A percentile compares a stretch with the other conserved stretches of the same genome.
Evolutionary conservation across 2,113 vertebrate species (phyloP).

Genomic region (Trogon surrucura): DNA sequence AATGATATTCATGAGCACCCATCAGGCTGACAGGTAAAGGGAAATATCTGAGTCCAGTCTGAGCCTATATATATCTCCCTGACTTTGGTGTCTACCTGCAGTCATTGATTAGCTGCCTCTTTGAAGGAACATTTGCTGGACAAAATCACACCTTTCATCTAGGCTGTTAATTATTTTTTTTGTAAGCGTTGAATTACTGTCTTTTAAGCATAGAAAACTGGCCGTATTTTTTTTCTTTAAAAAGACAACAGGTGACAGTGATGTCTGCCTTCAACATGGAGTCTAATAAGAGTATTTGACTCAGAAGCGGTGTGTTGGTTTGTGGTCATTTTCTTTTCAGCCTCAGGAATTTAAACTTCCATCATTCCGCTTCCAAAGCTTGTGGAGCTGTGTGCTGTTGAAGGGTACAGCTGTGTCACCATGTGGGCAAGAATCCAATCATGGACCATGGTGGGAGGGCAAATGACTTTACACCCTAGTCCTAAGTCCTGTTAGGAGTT

Average conservation of each 20-base stretch:
- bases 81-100: background rate
- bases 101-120: background rate
- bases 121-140: background rate
- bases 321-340: background rate
- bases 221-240: background rate
- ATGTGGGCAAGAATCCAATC: background rate
- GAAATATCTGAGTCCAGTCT: background rate
- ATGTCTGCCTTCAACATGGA: background rate
- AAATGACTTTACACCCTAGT: background rate
- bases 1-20: background rate
- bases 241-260: background rate
- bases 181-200: background rate
- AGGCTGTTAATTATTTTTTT: background rate
- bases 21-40: accelerated
- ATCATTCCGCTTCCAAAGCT: background rate
- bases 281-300: background rate
- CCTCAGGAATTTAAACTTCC: background rate
- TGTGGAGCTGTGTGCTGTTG: background rate
- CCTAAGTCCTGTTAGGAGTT: background rate
- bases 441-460: background rate
- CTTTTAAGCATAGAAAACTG: background rate
- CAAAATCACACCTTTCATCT: background rate
- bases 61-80: background rate
- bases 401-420: background rate
- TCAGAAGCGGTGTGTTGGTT: background rate